These are phyloP conservation scores for Esox lucius DNA, from an alignment of 2,797 vertebrate species.

Conservation along the genomic window DNA sequence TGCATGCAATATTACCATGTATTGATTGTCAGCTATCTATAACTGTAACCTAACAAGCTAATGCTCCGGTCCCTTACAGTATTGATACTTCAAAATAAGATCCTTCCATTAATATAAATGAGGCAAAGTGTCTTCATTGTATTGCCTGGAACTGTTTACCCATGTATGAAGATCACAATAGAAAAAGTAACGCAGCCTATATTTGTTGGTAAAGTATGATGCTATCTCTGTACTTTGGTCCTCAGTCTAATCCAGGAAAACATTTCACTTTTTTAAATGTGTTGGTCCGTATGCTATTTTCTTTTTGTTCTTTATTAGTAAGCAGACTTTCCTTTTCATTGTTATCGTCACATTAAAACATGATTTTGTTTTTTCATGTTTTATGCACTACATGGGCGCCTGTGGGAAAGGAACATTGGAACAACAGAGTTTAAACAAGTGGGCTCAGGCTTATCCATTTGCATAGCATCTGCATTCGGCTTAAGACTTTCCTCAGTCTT, in stretches of 20 bases:
- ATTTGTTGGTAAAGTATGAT: slow-evolving; percentile 38
- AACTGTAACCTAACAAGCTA: neutral
- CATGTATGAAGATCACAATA: slow-evolving; percentile 34
- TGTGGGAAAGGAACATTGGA: slow-evolving; percentile 25
- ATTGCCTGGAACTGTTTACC: slow-evolving; percentile 32
- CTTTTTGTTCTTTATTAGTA: neutral
- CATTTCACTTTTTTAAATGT: no score
- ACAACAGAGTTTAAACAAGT: slow-evolving; percentile 43
- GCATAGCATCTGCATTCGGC: slow-evolving; percentile 26
- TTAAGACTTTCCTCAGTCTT: neutral
- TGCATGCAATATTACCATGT: slow-evolving; percentile 9
- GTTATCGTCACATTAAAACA: slow-evolving; percentile 9
- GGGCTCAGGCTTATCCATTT: slow-evolving; percentile 28
- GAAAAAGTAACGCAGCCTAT: slow-evolving; percentile 44
- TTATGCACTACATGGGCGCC: slow-evolving; percentile 29
- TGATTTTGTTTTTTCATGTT: slow-evolving; percentile 6
- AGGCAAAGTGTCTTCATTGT: neutral
- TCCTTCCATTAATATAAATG: neutral
- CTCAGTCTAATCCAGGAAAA: slow-evolving; percentile 39
- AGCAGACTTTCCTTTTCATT: slow-evolving; percentile 8
- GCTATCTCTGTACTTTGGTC: slow-evolving; percentile 39
- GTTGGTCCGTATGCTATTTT: slow-evolving; percentile 10
- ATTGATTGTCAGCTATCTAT: neutral
- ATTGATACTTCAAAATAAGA: neutral
- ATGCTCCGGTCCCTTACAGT: neutral